Evolutionary conservation across 2,113 vertebrate genomes (phyloP).

Genomic region (Cyprinodon tularosa): DNA sequence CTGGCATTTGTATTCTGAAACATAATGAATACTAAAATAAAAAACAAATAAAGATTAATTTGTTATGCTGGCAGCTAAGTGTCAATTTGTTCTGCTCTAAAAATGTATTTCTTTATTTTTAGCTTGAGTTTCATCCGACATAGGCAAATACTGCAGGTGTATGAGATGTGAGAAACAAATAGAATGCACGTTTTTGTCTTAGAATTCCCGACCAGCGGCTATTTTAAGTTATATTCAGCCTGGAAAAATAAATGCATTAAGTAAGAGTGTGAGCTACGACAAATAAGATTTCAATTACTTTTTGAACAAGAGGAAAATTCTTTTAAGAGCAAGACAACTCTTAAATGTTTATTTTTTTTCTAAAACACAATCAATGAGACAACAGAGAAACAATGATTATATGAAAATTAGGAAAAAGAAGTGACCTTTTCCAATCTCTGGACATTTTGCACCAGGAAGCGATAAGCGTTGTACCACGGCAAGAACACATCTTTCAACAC

Average conservation of each 20-base stretch:
- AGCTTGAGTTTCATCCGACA: not conserved
- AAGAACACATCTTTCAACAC: conserved; percentile 97
- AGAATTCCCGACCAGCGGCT: not conserved
- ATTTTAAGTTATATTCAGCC: too few relatives aligned
- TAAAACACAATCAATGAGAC: not conserved
- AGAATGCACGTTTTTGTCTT: not conserved
- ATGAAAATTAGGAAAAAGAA: not conserved
- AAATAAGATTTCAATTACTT: not conserved
- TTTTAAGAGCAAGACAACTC: too few relatives aligned
- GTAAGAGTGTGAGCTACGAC: too few relatives aligned
- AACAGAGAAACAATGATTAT: not conserved
- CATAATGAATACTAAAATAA: too few relatives aligned
- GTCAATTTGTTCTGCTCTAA: too few relatives aligned
- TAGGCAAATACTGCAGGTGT: not conserved
- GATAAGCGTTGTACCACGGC: conserved; percentile 98
- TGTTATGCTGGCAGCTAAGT: not conserved
- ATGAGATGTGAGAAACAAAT: not conserved
- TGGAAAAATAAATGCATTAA: too few relatives aligned
- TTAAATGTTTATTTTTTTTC: not conserved
- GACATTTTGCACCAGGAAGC: conserved; percentile 94
- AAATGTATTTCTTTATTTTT: not conserved
- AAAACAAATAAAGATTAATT: not conserved
- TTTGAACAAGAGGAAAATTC: not conserved
- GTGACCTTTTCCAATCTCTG: conserved; percentile 89
- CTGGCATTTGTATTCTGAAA: too few relatives aligned